Evolutionary conservation across 1,140 invertebrate genomes (phyloP), one percentile per base, ranked within the genome.

Genomic region (Drosophila melanogaster): DNA sequence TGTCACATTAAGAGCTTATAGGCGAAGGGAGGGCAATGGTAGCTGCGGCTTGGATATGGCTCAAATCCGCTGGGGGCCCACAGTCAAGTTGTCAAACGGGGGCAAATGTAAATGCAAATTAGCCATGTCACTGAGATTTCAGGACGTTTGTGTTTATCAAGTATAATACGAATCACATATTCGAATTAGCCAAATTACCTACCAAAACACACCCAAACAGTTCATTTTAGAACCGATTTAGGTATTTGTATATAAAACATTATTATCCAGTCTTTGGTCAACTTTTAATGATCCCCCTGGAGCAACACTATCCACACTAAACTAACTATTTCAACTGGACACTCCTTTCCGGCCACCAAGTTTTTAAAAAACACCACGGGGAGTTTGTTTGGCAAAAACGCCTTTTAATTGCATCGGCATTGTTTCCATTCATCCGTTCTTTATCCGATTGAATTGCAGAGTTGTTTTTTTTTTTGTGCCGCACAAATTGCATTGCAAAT

Each of bases 341-440:
- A 24, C 11, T 62, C 17, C 35, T 50, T 49, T 37, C 17, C 15
- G n/a, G 14, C 43, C 30, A 37, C 3, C 26, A 30, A 58, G 33
- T 40, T 15, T 15, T 33, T 62, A 15, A 35, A 49, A 65, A 15
- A 46, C 64, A 33, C 64, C 64, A 35, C 19, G 46, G 64, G 59
- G 64, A 67, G 58, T 53, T 59, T 59, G 66, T 35, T 61, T 54
- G 44, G 43, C 50, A 67, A 67, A 71, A 62, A 51, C 47, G 61
- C 26, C 59, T 46, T 76, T 87, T 79, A 86, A 86, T 83, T 87
- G 79, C 62, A 46, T 65, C 47, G 64, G 69, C 76, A 77, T 81
- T 84, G 77, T 81, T 77, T 71, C 65, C 40, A 17, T 62, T 64
- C 56, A 58, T 33, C 40, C 55, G 14, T 35, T 51, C 38, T 59